Conservation (phyloP, 2,113 vertebrate genomes). For the Grammomys surdaster region DNA sequence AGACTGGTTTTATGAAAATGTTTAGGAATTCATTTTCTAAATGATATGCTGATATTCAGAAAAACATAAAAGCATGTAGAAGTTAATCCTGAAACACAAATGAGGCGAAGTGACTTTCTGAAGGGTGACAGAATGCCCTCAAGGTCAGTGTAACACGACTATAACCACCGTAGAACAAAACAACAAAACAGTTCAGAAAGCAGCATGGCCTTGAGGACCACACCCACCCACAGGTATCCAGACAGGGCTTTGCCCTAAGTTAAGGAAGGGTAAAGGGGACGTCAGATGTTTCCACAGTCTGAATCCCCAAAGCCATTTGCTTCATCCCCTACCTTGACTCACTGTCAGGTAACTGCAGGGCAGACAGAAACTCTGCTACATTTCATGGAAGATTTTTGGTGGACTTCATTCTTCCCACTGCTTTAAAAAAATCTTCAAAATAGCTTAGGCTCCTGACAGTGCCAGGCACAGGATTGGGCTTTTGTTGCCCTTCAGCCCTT, state of each 20-base stretch:
- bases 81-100: slow-evolving; percentile 91
- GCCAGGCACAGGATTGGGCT: slow-evolving; percentile 86
- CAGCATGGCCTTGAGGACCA: slow-evolving; percentile 92
- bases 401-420: slow-evolving; percentile 71
- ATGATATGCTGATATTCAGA: slow-evolving; percentile 89
- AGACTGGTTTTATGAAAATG: slow-evolving; percentile 90
- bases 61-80: slow-evolving; percentile 91
- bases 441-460: slow-evolving; percentile 90
- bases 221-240: slow-evolving; percentile 85
- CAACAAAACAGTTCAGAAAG: slow-evolving; percentile 90
- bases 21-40: slow-evolving; percentile 94
- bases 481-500: slow-evolving; percentile 85
- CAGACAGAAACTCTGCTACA: slow-evolving; percentile 88
- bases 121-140: slow-evolving; percentile 90
- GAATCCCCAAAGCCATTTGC: slow-evolving; percentile 90
- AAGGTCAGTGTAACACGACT: slow-evolving; percentile 90
- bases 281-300: slow-evolving; percentile 93
- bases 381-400: slow-evolving; percentile 84
- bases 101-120: slow-evolving; percentile 89
- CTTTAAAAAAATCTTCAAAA: slow-evolving; percentile 84
- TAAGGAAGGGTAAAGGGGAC: slow-evolving; percentile 93
- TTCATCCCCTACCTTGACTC: slow-evolving; percentile 87
- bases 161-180: slow-evolving; percentile 90
- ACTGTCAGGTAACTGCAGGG: slow-evolving; percentile 87
- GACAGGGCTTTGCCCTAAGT: slow-evolving; percentile 89